A percentile compares a stretch with the other conserved stretches of the same genome.
Conservation (phyloP, 1,140 invertebrate species). For the Tetragnatha versicolor region DNA sequence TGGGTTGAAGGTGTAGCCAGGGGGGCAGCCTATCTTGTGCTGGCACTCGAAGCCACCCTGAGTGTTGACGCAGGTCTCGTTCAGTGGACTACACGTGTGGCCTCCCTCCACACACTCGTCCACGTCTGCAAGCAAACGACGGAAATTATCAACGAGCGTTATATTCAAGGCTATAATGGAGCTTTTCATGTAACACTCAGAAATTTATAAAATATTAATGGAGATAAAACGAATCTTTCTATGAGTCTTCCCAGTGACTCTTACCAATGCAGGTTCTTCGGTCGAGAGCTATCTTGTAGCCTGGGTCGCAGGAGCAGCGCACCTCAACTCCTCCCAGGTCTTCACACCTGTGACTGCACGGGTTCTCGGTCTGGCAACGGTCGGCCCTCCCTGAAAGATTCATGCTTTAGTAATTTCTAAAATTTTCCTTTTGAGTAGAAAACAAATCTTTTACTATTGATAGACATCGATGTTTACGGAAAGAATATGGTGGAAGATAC, state of each 20-base stretch:
- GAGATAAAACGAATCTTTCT: not conserved
- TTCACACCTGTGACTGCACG: constrained; percentile 83
- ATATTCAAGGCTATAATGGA: not conserved
- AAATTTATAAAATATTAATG: no score
- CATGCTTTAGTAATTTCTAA: no score
- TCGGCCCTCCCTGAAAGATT: constrained; percentile 81
- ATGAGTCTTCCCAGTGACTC: not conserved
- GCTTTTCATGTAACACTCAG: no score
- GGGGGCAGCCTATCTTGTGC: constrained; percentile 71
- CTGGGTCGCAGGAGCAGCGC: constrained; percentile 82
- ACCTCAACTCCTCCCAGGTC: constrained; percentile 88
- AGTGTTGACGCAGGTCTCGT: constrained; percentile 88
- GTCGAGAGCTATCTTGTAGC: constrained; percentile 78
- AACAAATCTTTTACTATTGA: no score
- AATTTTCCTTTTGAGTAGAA: no score
- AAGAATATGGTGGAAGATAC: no score
- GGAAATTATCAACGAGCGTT: not conserved
- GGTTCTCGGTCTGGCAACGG: constrained; percentile 72
- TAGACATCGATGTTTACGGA: no score
- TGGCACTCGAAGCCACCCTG: constrained; percentile 83
- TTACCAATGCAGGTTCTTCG: constrained; percentile 77
- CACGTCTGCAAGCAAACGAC: constrained; percentile 68
- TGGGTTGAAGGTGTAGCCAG: constrained; percentile 75
- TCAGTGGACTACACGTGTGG: constrained; percentile 68
- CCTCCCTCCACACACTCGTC: constrained; percentile 81